Percentiles rank a stretch among this genome's conserved stretches.
Conservation (phyloP, 1,140 invertebrate genomes). For the Sitophilus oryzae region DNA sequence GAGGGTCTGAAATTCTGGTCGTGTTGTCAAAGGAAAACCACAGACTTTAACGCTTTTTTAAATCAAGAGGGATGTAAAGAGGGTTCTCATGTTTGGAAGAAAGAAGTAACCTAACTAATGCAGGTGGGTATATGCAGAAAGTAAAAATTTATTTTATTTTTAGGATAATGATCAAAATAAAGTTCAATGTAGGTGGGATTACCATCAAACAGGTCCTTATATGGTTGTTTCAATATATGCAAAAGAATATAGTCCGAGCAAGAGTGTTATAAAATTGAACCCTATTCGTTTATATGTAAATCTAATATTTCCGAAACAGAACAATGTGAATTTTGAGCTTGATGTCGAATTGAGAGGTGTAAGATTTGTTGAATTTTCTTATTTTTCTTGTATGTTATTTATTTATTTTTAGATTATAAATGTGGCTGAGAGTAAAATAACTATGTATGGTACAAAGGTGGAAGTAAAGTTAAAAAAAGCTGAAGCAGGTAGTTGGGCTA, state of each 20-base stretch:
- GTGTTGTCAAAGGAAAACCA: conserved; percentile 89
- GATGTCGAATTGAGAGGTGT: conserved; percentile 82
- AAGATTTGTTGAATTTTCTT: conserved; percentile 43
- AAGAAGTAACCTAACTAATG: conserved; percentile 44
- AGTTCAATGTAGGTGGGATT: conserved; percentile 83
- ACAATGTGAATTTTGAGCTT: conserved; percentile 66
- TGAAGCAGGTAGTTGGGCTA: conserved; percentile 75
- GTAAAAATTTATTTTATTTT: conserved; percentile 21
- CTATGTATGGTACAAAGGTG: conserved; percentile 87
- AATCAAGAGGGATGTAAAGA: conserved; percentile 79
- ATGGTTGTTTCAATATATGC: conserved; percentile 85
- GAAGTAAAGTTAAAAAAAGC: conserved; percentile 91
- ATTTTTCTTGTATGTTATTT: background rate
- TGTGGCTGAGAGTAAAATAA: conserved; percentile 62
- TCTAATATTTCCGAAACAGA: conserved; percentile 74
- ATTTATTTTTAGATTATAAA: conserved; percentile 58
- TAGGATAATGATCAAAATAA: conserved; percentile 49
- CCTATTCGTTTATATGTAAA: conserved; percentile 72
- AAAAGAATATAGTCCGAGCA: conserved; percentile 78
- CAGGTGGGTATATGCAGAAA: background rate
- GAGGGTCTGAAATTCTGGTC: conserved; percentile 98
- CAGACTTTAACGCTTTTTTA: conserved; percentile 88
- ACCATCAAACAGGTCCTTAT: conserved; percentile 80
- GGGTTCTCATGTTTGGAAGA: conserved; percentile 83
- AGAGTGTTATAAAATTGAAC: conserved; percentile 74